Percentiles rank a stretch among this genome's conserved stretches.
phyloP scores from a whole-genome alignment of 2,113 vertebrate species.

The Bungarus multicinctus region DNA sequence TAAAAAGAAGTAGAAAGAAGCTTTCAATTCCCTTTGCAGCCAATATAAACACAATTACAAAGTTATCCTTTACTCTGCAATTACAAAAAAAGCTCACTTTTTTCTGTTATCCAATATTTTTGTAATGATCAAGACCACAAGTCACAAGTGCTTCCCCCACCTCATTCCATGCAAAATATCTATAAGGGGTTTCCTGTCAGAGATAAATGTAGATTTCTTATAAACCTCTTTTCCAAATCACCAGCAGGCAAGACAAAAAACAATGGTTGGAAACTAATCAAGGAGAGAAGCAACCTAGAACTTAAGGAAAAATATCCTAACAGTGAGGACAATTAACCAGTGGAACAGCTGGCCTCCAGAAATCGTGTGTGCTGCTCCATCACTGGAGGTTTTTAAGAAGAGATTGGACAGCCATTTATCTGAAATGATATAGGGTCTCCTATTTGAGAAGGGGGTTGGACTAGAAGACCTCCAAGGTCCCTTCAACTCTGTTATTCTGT shows the following conservation, averaged over 20 bases:
- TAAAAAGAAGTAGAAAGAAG: too few species aligned
- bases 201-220: too few species aligned
- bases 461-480: background rate
- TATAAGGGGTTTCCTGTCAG: too few species aligned
- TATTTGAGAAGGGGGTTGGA: background rate
- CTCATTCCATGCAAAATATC: too few species aligned
- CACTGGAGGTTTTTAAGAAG: background rate
- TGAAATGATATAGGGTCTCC: background rate
- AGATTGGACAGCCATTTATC: background rate
- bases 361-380: background rate
- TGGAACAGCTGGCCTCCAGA: background rate
- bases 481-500: background rate
- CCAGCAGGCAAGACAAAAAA: background rate
- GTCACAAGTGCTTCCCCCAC: too few species aligned
- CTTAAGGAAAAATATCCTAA: background rate
- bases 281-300: background rate
- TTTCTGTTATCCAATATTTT: too few species aligned
- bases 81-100: too few species aligned
- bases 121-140: too few species aligned
- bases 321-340: background rate
- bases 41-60: too few species aligned
- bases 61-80: too few species aligned
- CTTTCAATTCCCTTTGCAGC: too few species aligned
- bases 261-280: background rate
- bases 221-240: background rate